Conservation (phyloP, 2,797 vertebrate genomes). For the Tapera naevia region DNA sequence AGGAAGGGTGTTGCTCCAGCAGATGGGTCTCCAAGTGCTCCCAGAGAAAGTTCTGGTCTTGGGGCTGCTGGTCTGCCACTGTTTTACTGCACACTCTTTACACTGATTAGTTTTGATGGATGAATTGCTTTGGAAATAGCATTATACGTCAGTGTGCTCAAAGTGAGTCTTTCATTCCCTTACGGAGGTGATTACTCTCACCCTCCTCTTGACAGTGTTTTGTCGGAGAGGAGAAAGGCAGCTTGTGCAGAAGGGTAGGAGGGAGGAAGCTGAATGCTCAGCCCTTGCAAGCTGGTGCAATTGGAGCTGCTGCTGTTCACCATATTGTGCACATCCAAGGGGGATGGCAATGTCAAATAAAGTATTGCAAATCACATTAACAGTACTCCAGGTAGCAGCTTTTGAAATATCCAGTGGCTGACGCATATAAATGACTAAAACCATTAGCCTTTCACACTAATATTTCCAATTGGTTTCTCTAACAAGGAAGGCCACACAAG, state of each 20-base stretch:
- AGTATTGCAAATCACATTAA: not conserved
- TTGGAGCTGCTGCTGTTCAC: not conserved
- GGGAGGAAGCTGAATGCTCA: not conserved
- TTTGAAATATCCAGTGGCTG: slow-evolving; percentile 8
- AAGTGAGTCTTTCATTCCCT: not conserved
- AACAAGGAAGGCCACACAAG: not conserved
- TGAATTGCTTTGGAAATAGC: not conserved
- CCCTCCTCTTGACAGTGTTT: not conserved
- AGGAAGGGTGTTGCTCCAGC: not conserved
- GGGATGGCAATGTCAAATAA: not conserved
- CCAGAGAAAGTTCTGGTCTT: not conserved
- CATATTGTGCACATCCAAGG: not conserved
- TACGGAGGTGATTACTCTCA: rapidly evolving
- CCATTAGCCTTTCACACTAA: slow-evolving; percentile 15
- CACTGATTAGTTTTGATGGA: not conserved
- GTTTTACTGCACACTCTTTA: not conserved
- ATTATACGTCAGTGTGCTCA: not conserved
- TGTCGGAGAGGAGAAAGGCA: not conserved
- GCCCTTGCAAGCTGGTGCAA: rapidly evolving
- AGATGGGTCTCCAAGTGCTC: not conserved
- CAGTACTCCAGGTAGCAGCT: slow-evolving; percentile 1
- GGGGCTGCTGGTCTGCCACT: not conserved
- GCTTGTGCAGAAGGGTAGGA: not conserved
- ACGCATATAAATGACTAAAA: slow-evolving; percentile 1
- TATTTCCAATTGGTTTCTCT: slow-evolving; percentile 22